These are phyloP conservation scores for Pterostichus niger DNA, from an alignment of 2,888 invertebrate species.

Conservation along the genomic window DNA sequence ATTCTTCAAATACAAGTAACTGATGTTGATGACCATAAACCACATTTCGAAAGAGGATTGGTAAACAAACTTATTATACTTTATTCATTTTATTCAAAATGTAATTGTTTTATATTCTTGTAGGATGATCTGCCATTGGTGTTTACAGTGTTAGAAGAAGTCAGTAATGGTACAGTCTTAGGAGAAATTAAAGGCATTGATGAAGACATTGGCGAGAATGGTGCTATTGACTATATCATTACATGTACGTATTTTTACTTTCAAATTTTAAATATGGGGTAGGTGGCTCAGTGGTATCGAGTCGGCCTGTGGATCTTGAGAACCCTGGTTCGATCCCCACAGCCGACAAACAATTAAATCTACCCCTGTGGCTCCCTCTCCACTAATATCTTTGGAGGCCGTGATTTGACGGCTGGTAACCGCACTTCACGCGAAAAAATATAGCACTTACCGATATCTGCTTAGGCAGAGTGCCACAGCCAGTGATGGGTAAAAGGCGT, in stretches of 20 bases:
- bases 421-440: too few relatives aligned
- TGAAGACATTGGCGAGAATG: conserved; percentile 87
- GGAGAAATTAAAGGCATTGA: conserved; percentile 86
- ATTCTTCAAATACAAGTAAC: conserved; percentile 84
- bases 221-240: conserved; percentile 86
- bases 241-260: conserved; percentile 78
- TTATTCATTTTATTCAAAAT: neutral
- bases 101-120: conserved; percentile 57
- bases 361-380: too few relatives aligned
- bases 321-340: too few relatives aligned
- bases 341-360: too few relatives aligned
- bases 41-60: conserved; percentile 83
- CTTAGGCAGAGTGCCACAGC: too few relatives aligned
- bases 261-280: neutral
- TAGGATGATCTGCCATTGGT: conserved; percentile 84
- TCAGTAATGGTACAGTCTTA: conserved; percentile 82
- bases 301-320: too few relatives aligned
- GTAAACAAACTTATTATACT: conserved; percentile 77
- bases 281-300: too few relatives aligned
- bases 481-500: too few relatives aligned
- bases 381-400: too few relatives aligned
- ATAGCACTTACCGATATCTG: too few relatives aligned
- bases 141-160: conserved; percentile 84
- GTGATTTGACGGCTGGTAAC: too few relatives aligned
- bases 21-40: conserved; percentile 90